Conservation (phyloP, 2,797 vertebrate genomes). For the Cuculus canorus region DNA sequence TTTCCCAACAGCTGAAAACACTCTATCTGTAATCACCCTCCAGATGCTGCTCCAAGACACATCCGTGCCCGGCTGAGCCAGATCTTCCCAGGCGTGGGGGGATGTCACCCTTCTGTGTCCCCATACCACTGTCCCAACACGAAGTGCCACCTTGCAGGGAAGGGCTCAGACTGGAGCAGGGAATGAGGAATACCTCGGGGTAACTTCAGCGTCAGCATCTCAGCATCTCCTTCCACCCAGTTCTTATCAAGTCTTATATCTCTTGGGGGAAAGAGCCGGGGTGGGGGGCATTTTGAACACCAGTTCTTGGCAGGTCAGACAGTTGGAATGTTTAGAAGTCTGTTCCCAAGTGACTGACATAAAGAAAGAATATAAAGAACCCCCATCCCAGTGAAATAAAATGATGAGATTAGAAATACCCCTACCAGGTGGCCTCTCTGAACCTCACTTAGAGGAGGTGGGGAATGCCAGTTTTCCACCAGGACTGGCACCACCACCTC, state of each 20-base stretch:
- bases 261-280: neutral
- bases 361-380: neutral
- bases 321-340: constrained; percentile 18
- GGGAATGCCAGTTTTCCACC: constrained; percentile 41
- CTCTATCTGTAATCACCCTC: neutral
- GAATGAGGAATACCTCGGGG: neutral
- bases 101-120: neutral
- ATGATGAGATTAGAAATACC: constrained; percentile 39
- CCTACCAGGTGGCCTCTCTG: constrained; percentile 26
- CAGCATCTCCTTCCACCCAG: neutral
- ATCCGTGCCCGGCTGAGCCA: neutral
- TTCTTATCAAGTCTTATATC: neutral
- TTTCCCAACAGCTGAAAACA: constrained; percentile 24
- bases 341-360: neutral
- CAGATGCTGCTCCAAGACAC: neutral
- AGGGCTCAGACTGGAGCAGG: neutral
- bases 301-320: neutral
- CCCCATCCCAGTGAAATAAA: neutral
- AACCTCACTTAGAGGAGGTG: constrained; percentile 2
- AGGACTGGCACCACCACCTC: constrained; percentile 28
- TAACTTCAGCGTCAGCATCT: constrained; percentile 10
- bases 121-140: neutral
- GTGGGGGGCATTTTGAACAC: neutral
- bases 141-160: neutral
- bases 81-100: neutral